Evolutionary conservation across 2,113 vertebrate genomes (phyloP), one percentile per base, ranked within the genome.

Genomic region (Rana temporaria): DNA sequence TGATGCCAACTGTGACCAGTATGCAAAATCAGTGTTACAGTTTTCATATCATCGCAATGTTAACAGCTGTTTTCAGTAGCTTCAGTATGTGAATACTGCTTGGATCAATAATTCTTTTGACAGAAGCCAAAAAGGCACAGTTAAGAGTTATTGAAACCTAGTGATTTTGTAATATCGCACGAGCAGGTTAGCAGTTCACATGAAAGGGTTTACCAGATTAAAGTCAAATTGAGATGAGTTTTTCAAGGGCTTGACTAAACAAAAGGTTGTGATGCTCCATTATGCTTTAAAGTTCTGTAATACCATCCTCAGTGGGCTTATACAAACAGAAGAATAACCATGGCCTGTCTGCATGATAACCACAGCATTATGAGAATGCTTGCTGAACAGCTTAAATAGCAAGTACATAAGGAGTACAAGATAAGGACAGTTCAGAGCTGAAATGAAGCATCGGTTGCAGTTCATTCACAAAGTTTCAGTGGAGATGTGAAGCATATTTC

Each of bases 211-310:
- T 90, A 84, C 79, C 86, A 89, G 84, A 87, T 85, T 87, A 89
- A 85, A 89, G 86, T 87, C 71, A 90, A 89, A 91, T 68, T 67
- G 85, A 88, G 84, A 89, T 83, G 84, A 84, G 65, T 81, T 88
- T 90, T 91, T 90, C 52, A 84, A 90, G 84, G 83, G 81, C 84
- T 74, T 85, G 68, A 38, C 42, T 89, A 90, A 90, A 90, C 84
- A 88, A 85, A 87, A 85, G 84, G 55, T 86, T 88, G 64, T 74
- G 78, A 56, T 85, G 81, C 76, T 89, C 71, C 89, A 84, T 91
- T 92, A 87, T 87, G 77, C 87, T 88, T 85, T 84, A 89, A 89
- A 87, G 57, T 81, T 84, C 80, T 86, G 89, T 86, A 90, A 89
- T 84, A 65, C 22, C 84, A 89, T 79, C 66, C 66, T 91, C 76